Base-by-base conservation (phyloP, 2,888 invertebrate species). In the Agriopis marginaria region DNA sequence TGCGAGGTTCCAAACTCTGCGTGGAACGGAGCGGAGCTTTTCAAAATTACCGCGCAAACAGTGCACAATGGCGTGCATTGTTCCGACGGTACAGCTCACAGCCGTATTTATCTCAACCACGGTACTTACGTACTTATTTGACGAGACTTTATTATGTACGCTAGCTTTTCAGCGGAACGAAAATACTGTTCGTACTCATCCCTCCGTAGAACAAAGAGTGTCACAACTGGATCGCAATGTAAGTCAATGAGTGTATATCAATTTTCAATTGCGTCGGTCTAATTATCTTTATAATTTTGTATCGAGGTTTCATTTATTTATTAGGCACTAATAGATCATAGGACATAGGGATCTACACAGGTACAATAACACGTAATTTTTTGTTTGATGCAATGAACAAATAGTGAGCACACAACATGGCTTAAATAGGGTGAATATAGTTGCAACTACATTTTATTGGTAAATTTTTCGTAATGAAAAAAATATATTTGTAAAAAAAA, bases 81-180 rank as follows among this genome's bases (percentile, higher is more conserved):
- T 83, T 81, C 75, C 76, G 71, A 51, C 69, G 67, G 70, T 58
- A 71, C 72, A 69, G 72, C 77, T 72, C 70, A 60, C 71, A 60
- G 74, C 74, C 75, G 65, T 75, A 76, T 86, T 85, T 85, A 85
- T 86, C 84, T 82, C 79, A 47, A 61, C 55, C 47, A 54, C 39
- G 53, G 65, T 65, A 75, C n/a, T n/a, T n/a, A n/a, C 82, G 76
- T 80, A 80, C 86, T 85, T 86, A 85, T 86, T 87, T 84, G 83
- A 83, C 77, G 79, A 83, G 82, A 84, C 83, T 87, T 84, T 83
- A 87, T 87, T 86, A 86, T 84, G 81, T 84, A 73, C 82, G 85
- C 82, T 75, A 81, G 84, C 84, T 85, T 84, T 84, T 82, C 82
- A 78, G 71, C 74, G 44, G 39, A 51, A 75, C 39, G 63, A 71